Evolutionary conservation across 2,797 vertebrate genomes (phyloP).

Genomic region (Glossophaga mutica): DNA sequence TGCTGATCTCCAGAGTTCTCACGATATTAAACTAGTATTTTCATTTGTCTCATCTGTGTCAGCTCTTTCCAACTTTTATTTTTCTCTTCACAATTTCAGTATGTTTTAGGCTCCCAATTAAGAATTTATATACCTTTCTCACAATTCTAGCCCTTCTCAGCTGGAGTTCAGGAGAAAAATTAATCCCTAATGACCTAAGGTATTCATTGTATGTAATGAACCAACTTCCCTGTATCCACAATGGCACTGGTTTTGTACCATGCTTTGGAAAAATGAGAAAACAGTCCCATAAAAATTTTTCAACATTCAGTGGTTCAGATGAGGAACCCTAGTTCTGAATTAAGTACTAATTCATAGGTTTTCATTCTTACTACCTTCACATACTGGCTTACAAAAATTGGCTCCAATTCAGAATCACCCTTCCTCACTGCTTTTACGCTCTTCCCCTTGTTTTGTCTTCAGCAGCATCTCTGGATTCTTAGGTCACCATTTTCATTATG

Average conservation of each 20-base stretch:
- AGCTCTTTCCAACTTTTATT: background rate
- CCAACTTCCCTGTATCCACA: background rate
- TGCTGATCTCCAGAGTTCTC: background rate
- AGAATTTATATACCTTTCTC: background rate
- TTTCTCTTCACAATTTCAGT: background rate
- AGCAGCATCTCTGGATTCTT: background rate
- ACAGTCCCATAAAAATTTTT: background rate
- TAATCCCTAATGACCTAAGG: background rate
- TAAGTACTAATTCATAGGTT: background rate
- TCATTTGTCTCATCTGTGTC: background rate
- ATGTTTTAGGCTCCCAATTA: background rate
- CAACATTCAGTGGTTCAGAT: slow-evolving; percentile 11
- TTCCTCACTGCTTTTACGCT: background rate
- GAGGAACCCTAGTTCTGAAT: background rate
- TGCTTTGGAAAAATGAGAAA: background rate
- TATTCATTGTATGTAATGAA: background rate
- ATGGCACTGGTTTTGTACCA: background rate
- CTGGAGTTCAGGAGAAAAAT: background rate
- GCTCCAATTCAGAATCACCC: background rate
- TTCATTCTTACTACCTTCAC: background rate
- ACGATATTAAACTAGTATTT: background rate
- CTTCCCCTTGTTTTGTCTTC: background rate
- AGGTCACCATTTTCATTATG: background rate
- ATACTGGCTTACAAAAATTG: background rate
- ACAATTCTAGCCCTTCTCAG: background rate